Percentiles rank a stretch among this genome's conserved stretches.
These are phyloP conservation scores for Rhabdophis nuchalis DNA, from an alignment of 2,797 vertebrate species.

Conservation along the genomic window DNA sequence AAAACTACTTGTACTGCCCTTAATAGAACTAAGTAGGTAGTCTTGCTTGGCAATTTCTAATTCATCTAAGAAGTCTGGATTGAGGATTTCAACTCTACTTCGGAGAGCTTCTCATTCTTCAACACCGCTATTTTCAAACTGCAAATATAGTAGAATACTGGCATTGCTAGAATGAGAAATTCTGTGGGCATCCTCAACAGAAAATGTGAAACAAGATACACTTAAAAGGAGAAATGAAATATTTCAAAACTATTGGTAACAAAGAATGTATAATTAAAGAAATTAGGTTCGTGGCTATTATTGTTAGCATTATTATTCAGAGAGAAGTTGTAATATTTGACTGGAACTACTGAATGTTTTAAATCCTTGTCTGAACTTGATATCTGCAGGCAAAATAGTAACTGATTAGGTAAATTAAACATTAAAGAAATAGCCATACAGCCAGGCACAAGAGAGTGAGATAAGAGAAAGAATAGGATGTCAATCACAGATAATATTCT, in stretches of 20 bases:
- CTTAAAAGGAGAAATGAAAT: not conserved
- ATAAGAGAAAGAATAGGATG: not conserved
- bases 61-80: not conserved
- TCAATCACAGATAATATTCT: not conserved
- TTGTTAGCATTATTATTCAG: not conserved
- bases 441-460: not conserved
- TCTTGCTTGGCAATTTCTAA: not conserved
- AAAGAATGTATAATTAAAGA: not conserved
- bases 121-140: not conserved
- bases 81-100: not conserved
- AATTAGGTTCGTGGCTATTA: not conserved
- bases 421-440: not conserved
- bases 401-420: conserved; percentile 15
- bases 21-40: not conserved
- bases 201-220: not conserved
- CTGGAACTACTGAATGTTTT: not conserved
- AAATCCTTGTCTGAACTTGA: conserved; percentile 33
- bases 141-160: not conserved
- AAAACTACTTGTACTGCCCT: not conserved
- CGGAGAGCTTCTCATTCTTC: not conserved
- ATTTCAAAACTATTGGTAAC: not conserved
- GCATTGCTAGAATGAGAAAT: not conserved
- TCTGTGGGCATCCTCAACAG: not conserved
- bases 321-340: not conserved
- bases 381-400: conserved; percentile 4